Evolutionary conservation across 2,797 vertebrate species (phyloP).

Genomic region (Nyctalus aviator): DNA sequence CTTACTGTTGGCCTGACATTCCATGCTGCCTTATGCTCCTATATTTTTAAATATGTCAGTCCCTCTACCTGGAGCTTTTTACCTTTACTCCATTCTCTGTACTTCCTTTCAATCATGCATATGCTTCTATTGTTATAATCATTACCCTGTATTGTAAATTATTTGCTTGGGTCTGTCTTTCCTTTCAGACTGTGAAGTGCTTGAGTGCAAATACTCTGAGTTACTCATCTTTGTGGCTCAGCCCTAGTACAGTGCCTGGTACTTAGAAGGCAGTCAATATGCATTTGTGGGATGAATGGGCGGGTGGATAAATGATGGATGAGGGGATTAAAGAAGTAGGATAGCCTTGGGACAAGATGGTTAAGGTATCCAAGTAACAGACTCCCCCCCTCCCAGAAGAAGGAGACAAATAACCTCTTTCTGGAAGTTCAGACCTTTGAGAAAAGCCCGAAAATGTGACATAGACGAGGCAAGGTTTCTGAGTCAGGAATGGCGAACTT

Average conservation of each 20-base stretch:
- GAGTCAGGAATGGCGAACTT: conserved; percentile 66
- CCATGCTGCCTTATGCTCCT: not conserved
- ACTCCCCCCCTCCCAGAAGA: not conserved
- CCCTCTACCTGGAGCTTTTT: not conserved
- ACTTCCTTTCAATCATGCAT: not conserved
- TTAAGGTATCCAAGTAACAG: not conserved
- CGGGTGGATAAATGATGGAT: not conserved
- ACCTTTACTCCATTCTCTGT: not conserved
- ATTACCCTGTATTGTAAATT: not conserved
- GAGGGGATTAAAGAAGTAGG: not conserved
- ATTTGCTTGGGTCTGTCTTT: not conserved
- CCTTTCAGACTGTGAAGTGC: not conserved
- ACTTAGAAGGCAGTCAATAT: not conserved
- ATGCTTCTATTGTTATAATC: not conserved
- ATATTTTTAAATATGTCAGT: not conserved
- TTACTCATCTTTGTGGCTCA: not conserved
- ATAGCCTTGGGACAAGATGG: not conserved
- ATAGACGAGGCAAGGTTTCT: not conserved
- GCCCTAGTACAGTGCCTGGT: not conserved
- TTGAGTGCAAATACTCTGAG: not conserved
- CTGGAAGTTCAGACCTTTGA: not conserved
- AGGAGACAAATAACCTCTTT: not conserved
- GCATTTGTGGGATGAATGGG: not conserved
- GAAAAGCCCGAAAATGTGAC: not conserved
- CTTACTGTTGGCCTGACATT: not conserved